A percentile compares a stretch with the other conserved stretches of the same genome.
Evolutionary conservation across 1,140 invertebrate species (phyloP).

Genomic region (Pachyrhynchus sulphureomaculatus): DNA sequence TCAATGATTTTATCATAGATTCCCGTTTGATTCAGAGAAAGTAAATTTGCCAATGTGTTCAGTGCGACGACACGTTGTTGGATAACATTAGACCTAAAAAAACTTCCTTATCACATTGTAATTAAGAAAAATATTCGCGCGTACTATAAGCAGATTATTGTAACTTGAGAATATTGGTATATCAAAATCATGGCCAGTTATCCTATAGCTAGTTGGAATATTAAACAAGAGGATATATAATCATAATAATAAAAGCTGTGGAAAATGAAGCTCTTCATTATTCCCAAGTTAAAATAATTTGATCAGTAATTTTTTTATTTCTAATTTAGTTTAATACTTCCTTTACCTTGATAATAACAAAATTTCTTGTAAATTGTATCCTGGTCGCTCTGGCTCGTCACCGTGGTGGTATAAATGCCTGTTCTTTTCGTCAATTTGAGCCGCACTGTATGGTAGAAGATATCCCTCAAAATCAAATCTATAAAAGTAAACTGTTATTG

Average conservation of each 20-base stretch:
- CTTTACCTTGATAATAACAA: slow-evolving; percentile 64
- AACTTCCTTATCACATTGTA: too few species aligned
- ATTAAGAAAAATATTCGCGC: too few species aligned
- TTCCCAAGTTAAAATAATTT: too few species aligned
- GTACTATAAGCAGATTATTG: too few species aligned
- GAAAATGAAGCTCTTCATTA: too few species aligned
- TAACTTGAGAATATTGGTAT: too few species aligned
- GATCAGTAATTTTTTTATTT: too few species aligned
- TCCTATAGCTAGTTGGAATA: too few species aligned
- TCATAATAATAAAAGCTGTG: too few species aligned
- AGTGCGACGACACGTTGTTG: slow-evolving; percentile 82
- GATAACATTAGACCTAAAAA: slow-evolving; percentile 61
- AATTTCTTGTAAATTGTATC: slow-evolving; percentile 85
- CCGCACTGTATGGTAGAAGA: slow-evolving; percentile 65
- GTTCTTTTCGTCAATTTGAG: slow-evolving; percentile 61
- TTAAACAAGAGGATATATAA: too few species aligned
- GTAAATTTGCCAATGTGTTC: slow-evolving; percentile 74
- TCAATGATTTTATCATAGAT: slow-evolving; percentile 69
- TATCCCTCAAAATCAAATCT: slow-evolving; percentile 68
- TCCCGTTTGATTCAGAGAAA: slow-evolving; percentile 70
- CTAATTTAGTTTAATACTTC: too few species aligned
- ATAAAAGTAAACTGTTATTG: too few species aligned
- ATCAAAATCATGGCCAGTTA: slow-evolving; percentile 1
- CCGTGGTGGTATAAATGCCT: slow-evolving; percentile 86
- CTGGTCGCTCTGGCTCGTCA: slow-evolving; percentile 85